Base-by-base conservation (phyloP, 2,113 vertebrate species). In the Proteles cristata region DNA sequence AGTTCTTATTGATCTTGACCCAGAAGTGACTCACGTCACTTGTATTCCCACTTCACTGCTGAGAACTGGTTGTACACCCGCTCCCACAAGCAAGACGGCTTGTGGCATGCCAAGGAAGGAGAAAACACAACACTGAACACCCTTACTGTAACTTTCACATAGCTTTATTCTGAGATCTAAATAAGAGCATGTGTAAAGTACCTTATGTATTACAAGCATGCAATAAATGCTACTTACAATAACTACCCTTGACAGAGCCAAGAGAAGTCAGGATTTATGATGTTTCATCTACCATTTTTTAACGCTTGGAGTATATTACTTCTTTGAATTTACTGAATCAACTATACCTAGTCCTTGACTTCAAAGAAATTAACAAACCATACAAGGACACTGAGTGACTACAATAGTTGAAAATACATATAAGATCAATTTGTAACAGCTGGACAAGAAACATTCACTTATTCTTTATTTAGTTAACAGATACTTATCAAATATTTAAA, bases 401-500 rank as follows among this genome's bases (percentile, higher is more conserved):
- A 65, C 35, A 7, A 65, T 14, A 96, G 88, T 58, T 96, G 33
- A 82, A 90, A 88, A 93, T 48, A 45, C 14, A 53, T 35, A n/a
- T 28, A 45, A 58, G 89, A 63, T 83, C 28, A 48, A 84, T 33
- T 26, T 55, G 45, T 55, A 77, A 45, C 12, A 35, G 43, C 1
- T 94, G 4, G 6, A 48, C 48, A 85, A 89, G 33, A 90, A 95
- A 69, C 7, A 53, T 55, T 80, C 21, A 63, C 3, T 50, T 43
- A n/a, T 19, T 92, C 28, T 39, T 74, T 74, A 74, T 39, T 93
- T 55, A 76, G 58, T 88, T 69, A 76, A 84, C 6, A 90, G 35
- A 71, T 82, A n/a, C 25, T 86, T 93, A 93, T 55, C n/a, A 88
- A 93, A 86, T 23, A 77, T 25, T 81, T 92, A 45, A 15, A 43